Evolutionary conservation across 2,113 vertebrate genomes (phyloP).

Genomic region (Myocastor coypus): DNA sequence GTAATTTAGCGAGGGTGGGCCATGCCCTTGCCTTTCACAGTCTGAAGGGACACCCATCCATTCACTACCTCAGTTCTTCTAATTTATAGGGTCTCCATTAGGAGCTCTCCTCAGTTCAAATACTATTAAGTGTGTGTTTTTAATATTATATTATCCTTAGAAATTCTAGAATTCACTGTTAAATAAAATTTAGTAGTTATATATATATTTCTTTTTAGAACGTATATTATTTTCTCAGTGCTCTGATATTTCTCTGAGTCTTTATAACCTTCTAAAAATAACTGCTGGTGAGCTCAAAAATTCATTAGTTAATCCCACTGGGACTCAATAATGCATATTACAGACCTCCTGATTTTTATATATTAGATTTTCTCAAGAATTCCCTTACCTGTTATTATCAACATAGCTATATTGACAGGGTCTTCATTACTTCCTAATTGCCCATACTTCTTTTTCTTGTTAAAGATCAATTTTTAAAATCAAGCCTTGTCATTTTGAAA

Average conservation of each 20-base stretch:
- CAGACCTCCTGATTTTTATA: slow-evolving; percentile 82
- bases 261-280: slow-evolving; percentile 86
- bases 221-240: slow-evolving; percentile 67
- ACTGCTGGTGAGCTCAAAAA: slow-evolving; percentile 82
- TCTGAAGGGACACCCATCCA: neutral
- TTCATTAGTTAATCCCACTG: slow-evolving; percentile 85
- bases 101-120: neutral
- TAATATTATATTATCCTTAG: slow-evolving; percentile 51
- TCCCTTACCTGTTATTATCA: slow-evolving; percentile 82
- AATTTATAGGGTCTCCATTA: neutral
- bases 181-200: slow-evolving; percentile 57
- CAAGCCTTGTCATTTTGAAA: slow-evolving; percentile 68
- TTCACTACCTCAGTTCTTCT: neutral
- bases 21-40: neutral
- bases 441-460: slow-evolving; percentile 75
- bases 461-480: slow-evolving; percentile 77
- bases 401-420: slow-evolving; percentile 78
- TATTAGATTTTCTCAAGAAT: slow-evolving; percentile 84
- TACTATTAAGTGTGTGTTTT: neutral
- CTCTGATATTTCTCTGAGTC: slow-evolving; percentile 79
- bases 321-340: slow-evolving; percentile 79
- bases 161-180: slow-evolving; percentile 66
- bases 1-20: neutral
- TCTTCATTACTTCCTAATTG: slow-evolving; percentile 80
- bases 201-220: slow-evolving; percentile 73